phyloP scores from a whole-genome alignment of 2,797 vertebrate species.

The Gymnoscopelus braueri region DNA sequence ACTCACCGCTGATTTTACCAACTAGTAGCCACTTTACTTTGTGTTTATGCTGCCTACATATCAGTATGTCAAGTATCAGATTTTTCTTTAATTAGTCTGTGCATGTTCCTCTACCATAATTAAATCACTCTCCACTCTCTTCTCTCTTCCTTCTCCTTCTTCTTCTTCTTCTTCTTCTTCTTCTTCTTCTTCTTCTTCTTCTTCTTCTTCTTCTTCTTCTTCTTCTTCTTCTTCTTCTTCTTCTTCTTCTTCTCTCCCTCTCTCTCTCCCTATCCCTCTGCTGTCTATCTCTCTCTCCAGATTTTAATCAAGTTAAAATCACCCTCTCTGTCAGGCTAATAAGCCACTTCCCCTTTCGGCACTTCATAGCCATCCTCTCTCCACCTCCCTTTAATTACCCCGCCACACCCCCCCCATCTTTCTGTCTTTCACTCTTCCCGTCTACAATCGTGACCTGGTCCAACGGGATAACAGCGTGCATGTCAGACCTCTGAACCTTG shows the following conservation, averaged over 20 bases:
- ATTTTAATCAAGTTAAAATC: constrained; percentile 59
- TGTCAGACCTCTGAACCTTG: constrained; percentile 56
- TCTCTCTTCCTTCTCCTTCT: background rate
- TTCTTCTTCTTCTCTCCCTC: background rate
- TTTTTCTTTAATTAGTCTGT: constrained; percentile 1
- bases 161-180: background rate
- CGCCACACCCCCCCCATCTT: constrained; percentile 14
- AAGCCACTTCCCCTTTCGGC: constrained; percentile 37
- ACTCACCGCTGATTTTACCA: constrained; percentile 1
- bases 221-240: background rate
- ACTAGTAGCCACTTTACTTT: background rate
- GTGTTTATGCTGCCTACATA: background rate
- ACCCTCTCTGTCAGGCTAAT: constrained; percentile 31
- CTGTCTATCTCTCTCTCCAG: constrained; percentile 4
- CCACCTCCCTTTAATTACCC: constrained; percentile 43
- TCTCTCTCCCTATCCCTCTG: background rate
- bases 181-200: background rate
- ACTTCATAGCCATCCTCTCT: constrained; percentile 20
- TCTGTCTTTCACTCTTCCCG: constrained; percentile 37
- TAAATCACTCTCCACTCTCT: constrained; percentile 27
- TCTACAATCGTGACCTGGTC: constrained; percentile 20
- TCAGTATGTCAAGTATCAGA: constrained; percentile 13
- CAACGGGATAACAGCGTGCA: constrained; percentile 19
- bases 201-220: background rate
- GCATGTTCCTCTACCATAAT: constrained; percentile 27